Evolutionary conservation across 2,888 invertebrate genomes (phyloP).

Genomic region (Ferrisia virgata): DNA sequence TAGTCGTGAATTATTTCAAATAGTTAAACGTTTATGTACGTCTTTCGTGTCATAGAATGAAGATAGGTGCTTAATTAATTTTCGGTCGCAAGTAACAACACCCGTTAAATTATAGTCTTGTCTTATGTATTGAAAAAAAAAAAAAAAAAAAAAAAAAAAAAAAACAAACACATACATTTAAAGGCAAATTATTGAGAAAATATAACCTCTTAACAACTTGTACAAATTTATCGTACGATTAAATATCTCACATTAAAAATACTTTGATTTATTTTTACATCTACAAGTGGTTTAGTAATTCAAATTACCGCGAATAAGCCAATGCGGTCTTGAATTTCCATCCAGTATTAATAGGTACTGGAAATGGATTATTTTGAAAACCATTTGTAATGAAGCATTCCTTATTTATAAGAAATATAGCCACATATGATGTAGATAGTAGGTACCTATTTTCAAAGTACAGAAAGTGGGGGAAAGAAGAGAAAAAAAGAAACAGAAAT

Average conservation of each 20-base stretch:
- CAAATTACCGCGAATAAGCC: not conserved
- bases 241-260: conserved; percentile 7
- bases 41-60: not conserved
- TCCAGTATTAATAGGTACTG: not conserved
- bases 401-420: too few species aligned
- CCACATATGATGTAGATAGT: too few species aligned
- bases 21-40: not conserved
- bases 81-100: not conserved
- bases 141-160: not conserved
- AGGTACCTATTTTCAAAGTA: too few species aligned
- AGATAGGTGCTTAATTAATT: conserved; percentile 14
- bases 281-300: not conserved
- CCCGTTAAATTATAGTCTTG: not conserved
- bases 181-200: conserved; percentile 2
- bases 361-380: not conserved
- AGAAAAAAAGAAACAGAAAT: not conserved
- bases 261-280: conserved; percentile 21
- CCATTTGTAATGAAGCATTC: not conserved
- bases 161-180: not conserved
- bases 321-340: not conserved
- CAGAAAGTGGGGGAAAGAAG: not conserved
- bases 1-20: not conserved
- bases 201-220: not conserved
- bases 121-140: not conserved
- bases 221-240: not conserved